Base-by-base conservation (phyloP, 1,140 invertebrate species). In the Nephila pilipes region DNA sequence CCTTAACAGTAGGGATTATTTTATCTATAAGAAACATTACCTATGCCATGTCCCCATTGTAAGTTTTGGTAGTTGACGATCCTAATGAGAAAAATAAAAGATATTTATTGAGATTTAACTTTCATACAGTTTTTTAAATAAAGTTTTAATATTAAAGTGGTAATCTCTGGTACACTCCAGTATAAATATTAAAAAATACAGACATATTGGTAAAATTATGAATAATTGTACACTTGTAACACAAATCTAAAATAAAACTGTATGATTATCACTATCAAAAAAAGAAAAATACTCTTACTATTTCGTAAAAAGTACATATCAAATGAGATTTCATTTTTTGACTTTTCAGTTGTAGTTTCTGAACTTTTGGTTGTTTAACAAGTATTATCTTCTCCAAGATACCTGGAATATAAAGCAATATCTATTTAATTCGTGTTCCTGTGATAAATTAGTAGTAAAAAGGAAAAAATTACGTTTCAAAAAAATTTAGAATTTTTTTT, bases 281-380 rank as follows among this genome's bases (percentile, higher is more conserved):
- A 16, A 29, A 16, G 3, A 63, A 63, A 63, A 63, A 16, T 10
- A 8, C 10, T 18, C 79, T 91, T 91, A 91, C 89, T n/a, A 91
- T 91, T 46, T 81, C 89, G 65, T 91, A 91, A 83, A 91, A 91
- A 22, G 55, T 83, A 32, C 89, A 91, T 1, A 46, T 83, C 25
- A 83, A 22, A 1, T 32, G 54, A 6, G 18, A 38, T 29, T 60
- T 91, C 22, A 63, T 29, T 10, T 83, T 91, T 25, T 89, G 65
- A 57, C 55, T 91, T 60, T 63, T 91, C 55, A 91, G 36, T 38
- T 81, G 80, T 65, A 91, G 36, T 12, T 83, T 91, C 55, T 81
- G 80, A 20, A 55, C 54, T 65, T 83, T 91, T 38, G 89, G 32
- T 38, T 60, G 32, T 16, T 79, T 79, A 12, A 58, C 12, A 18